A percentile compares a stretch with the other conserved stretches of the same genome.
Conservation (phyloP, 2,113 vertebrate species). For the Rallus limicola region DNA sequence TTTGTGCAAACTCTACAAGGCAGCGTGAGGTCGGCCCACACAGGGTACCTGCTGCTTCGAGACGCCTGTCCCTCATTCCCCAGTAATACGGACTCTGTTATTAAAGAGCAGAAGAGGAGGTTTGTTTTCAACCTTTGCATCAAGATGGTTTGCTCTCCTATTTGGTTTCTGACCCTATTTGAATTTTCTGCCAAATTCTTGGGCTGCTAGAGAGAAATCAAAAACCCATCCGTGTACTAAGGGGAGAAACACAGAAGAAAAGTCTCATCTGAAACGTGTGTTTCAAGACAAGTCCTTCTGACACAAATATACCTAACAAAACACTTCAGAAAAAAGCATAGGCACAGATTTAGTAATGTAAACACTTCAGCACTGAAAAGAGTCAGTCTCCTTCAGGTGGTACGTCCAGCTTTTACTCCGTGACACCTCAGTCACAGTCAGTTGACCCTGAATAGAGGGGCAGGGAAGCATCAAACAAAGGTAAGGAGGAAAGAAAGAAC, state of each 20-base stretch:
- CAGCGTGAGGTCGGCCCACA: not conserved
- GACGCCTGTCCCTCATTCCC: not conserved
- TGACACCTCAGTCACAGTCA: not conserved
- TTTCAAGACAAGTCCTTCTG: not conserved
- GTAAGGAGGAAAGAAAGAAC: not conserved
- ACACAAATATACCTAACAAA: not conserved
- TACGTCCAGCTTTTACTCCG: not conserved
- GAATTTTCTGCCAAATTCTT: not conserved
- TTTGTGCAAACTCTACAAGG: not conserved
- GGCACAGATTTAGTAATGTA: not conserved
- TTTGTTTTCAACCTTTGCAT: not conserved
- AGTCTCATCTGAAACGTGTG: not conserved
- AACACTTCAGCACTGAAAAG: not conserved
- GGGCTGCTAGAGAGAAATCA: not conserved
- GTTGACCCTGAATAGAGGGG: not conserved
- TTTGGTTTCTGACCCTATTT: not conserved
- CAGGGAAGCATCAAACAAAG: not conserved
- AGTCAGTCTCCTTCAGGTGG: not conserved
- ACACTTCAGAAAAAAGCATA: not conserved
- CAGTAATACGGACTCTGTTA: not conserved
- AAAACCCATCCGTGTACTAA: fast-evolving
- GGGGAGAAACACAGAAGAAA: not conserved
- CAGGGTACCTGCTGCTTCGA: not conserved
- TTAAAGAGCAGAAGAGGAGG: not conserved
- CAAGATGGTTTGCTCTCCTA: not conserved